These are phyloP conservation scores for Danionella dracula DNA, from an alignment of 2,797 vertebrate genomes.

Conservation along the genomic window DNA sequence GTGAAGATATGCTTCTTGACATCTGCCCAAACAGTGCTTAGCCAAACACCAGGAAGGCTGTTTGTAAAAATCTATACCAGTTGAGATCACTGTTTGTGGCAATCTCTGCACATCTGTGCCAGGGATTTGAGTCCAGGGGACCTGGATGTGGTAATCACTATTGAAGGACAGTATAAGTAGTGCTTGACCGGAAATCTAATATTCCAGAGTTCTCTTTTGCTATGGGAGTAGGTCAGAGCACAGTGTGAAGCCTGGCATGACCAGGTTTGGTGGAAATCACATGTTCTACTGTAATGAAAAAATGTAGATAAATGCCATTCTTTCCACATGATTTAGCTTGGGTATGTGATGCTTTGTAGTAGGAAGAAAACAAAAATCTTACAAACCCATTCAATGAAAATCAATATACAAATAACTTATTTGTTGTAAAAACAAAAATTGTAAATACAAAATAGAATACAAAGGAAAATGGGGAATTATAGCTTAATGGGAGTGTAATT, in stretches of 20 bases:
- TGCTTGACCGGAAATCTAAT: slow-evolving; percentile 66
- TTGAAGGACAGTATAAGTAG: slow-evolving; percentile 57
- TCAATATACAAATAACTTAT: no score
- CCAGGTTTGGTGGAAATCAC: slow-evolving; percentile 39
- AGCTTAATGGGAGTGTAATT: no score
- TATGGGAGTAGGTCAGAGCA: slow-evolving; percentile 57
- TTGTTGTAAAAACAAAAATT: no score
- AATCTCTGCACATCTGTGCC: slow-evolving; percentile 37
- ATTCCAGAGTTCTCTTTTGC: slow-evolving; percentile 61
- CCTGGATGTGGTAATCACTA: slow-evolving; percentile 41
- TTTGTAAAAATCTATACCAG: slow-evolving; percentile 46
- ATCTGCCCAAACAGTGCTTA: slow-evolving; percentile 54
- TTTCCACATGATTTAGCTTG: slow-evolving; percentile 60
- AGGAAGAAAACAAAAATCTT: no score
- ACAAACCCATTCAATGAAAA: no score
- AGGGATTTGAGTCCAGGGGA: slow-evolving; percentile 15
- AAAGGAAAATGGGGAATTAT: no score
- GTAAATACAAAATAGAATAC: no score
- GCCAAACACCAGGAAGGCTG: slow-evolving; percentile 49
- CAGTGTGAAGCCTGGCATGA: slow-evolving; percentile 56
- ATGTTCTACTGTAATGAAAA: slow-evolving; percentile 51
- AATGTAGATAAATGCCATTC: slow-evolving; percentile 57
- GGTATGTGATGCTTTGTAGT: slow-evolving; percentile 36
- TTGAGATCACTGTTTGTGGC: slow-evolving; percentile 40
- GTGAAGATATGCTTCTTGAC: slow-evolving; percentile 48